Conservation (phyloP, 2,113 vertebrate genomes). For the Nasalis larvatus region DNA sequence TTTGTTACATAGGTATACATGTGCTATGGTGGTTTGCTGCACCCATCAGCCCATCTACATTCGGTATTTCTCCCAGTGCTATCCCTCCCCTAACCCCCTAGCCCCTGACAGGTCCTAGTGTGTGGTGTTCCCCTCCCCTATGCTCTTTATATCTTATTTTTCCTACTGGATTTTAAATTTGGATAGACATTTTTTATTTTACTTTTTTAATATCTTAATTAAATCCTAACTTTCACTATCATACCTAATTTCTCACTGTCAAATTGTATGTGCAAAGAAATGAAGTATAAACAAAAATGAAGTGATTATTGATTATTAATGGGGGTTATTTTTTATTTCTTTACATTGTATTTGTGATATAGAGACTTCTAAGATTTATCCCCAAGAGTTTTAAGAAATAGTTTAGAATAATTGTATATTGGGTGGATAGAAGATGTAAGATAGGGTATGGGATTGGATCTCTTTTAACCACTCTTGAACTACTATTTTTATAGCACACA, state of each 20-base stretch:
- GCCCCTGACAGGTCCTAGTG: too few relatives aligned
- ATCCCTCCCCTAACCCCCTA: too few relatives aligned
- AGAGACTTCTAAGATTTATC: not conserved
- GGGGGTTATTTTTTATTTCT: not conserved
- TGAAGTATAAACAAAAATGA: not conserved
- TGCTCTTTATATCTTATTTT: not conserved
- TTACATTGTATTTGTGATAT: not conserved
- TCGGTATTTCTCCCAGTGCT: too few relatives aligned
- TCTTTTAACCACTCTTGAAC: not conserved
- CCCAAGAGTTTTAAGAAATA: not conserved
- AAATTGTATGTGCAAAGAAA: not conserved
- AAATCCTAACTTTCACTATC: not conserved
- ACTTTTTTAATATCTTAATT: conserved; percentile 41
- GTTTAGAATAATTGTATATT: conserved; percentile 19
- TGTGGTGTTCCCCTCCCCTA: too few relatives aligned
- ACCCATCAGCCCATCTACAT: too few relatives aligned
- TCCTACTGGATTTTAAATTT: not conserved
- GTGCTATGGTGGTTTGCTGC: too few relatives aligned
- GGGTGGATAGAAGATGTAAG: not conserved
- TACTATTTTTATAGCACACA: conserved; percentile 1
- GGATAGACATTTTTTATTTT: not conserved
- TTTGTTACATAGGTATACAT: too few relatives aligned
- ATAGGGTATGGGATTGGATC: not conserved
- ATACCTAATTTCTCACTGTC: not conserved
- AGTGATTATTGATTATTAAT: not conserved